Base-by-base conservation (phyloP, 2,113 vertebrate species). In the Malaclemys terrapin region DNA sequence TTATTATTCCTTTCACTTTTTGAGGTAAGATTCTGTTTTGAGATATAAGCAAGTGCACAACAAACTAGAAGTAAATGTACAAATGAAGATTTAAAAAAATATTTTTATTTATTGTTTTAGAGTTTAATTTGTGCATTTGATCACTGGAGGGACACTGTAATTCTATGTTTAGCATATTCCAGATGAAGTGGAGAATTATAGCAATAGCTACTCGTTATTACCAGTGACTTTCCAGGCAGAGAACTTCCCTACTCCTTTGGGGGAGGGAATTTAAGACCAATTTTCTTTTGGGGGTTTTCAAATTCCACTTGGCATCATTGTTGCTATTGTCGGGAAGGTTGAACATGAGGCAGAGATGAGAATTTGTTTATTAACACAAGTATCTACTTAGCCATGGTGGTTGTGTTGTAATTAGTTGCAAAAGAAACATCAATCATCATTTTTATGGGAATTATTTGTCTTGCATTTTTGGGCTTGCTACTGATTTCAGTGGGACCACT, bases 21-120 rank as follows among this genome's bases (percentile, higher is more conserved):
- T 2, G 89, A 65, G 42, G 86, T 85, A 91, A 89, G 85, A 82
- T 85, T 85, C 49, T 88, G 89, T 92, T 96, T 80, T 94, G 88
- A 94, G 53, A 8, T 80, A 49, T 3, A 79, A 79, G 17, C 17
- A 69, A 0, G 0, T 72, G n/a, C 38, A 45, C 25, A 59, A 10
- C 29, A 82, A 52, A 72, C 59, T 12, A 31, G 10, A 86, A 10
- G 19, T 75, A 22, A 24, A 38, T 47, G 11, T 72, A 3, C 31
- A 42, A 53, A 57, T 56, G 57, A 50, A 24, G 20, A 9, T 57
- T 89, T 89, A 80, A 50, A 38, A 13, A 62, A 17, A 62, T 59
- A 31, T 59, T 25, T 59, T 31, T 16, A 31, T 31, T 35, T 65
- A 65, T 35, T 65, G 62, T 6, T 65, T 35, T 47, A 49, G 52